Conservation (phyloP, 2,797 vertebrate genomes). For the Melanotaenia maccullochi region DNA sequence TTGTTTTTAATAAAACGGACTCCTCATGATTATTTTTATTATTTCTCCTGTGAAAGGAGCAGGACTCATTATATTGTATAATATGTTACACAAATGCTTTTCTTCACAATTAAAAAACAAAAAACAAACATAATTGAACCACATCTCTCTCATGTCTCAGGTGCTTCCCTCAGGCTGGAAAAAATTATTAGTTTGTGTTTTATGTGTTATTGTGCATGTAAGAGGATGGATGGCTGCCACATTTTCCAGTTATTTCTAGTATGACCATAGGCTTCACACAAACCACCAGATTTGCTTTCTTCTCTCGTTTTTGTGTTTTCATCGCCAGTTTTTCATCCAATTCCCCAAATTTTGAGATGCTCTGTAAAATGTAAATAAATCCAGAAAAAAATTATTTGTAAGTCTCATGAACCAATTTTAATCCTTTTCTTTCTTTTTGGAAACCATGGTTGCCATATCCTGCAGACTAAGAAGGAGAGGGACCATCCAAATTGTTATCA, state of each 20-base stretch:
- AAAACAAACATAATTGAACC: background rate
- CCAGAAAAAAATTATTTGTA: no score
- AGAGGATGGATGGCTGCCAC: background rate
- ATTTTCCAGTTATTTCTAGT: background rate
- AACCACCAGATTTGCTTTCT: background rate
- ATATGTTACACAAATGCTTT: background rate
- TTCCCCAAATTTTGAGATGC: no score
- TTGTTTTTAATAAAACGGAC: background rate
- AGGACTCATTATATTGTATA: background rate
- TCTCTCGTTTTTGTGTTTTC: background rate
- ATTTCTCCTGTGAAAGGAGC: background rate
- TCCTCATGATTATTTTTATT: background rate
- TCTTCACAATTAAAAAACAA: background rate
- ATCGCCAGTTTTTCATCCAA: background rate
- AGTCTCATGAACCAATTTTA: no score
- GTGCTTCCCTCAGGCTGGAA: background rate
- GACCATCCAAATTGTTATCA: no score
- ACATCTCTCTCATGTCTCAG: background rate
- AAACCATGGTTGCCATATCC: no score
- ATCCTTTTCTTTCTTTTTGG: no score
- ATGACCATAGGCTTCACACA: background rate
- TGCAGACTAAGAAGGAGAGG: no score
- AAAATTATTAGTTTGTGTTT: conserved; percentile 1
- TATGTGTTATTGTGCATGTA: background rate
- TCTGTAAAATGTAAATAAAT: no score